These are phyloP conservation scores for Dryomyza anilis DNA, from an alignment of 2,888 invertebrate species.

Conservation along the genomic window DNA sequence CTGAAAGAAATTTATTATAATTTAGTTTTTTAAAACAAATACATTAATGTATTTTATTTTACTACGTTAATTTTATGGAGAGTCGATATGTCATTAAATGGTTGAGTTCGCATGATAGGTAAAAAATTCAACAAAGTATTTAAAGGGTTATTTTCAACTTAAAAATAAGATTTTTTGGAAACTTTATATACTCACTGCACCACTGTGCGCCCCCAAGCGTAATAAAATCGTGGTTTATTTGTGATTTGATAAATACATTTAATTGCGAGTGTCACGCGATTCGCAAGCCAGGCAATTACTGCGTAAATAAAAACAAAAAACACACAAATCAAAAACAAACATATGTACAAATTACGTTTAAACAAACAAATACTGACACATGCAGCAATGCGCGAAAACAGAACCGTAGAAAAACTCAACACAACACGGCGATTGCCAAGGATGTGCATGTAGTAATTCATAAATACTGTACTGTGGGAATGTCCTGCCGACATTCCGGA, in stretches of 20 bases:
- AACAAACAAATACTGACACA: background rate
- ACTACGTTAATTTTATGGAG: too few species aligned
- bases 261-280: conserved; percentile 42
- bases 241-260: conserved; percentile 41
- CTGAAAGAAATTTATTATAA: too few species aligned
- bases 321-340: conserved; percentile 28
- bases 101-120: too few species aligned
- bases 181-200: background rate
- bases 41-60: too few species aligned
- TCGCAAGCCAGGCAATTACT: conserved; percentile 39
- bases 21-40: too few species aligned
- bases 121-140: too few species aligned
- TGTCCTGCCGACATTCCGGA: background rate
- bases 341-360: background rate
- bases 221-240: conserved; percentile 42
- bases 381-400: background rate
- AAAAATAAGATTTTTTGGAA: too few species aligned
- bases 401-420: background rate
- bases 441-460: conserved; percentile 14
- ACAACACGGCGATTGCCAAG: conserved; percentile 18
- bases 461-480: conserved; percentile 2
- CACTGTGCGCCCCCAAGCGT: conserved; percentile 27
- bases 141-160: too few species aligned
- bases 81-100: too few species aligned
- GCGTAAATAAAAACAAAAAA: conserved; percentile 9